A percentile compares a stretch with the other conserved stretches of the same genome.
Conservation (phyloP, 2,113 vertebrate species). For the Siniperca chuatsi region DNA sequence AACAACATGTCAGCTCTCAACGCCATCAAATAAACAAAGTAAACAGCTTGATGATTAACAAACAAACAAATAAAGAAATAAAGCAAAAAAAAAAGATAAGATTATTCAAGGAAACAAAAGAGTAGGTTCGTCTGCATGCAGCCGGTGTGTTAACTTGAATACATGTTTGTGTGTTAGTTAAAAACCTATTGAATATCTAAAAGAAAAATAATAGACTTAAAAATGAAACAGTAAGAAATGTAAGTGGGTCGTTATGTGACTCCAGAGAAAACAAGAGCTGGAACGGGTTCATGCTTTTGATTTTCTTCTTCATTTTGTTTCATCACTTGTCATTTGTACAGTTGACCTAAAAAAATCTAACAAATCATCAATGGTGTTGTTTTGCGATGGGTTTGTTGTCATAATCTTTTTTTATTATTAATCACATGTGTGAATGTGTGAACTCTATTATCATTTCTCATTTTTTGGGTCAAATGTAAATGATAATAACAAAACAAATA, state of each 20-base stretch:
- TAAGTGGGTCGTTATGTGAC: constrained; percentile 78
- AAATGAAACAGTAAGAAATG: constrained; percentile 51
- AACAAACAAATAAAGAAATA: constrained; percentile 48
- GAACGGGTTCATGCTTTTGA: constrained; percentile 49
- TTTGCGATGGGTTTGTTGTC: constrained; percentile 64
- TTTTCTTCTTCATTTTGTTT: constrained; percentile 38
- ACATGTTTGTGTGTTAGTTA: constrained; percentile 34
- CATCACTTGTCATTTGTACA: constrained; percentile 73
- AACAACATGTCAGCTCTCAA: constrained; percentile 65
- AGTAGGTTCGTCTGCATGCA: neutral
- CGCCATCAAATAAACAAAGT: constrained; percentile 65
- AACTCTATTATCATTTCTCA: constrained; percentile 43
- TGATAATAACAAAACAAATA: constrained; percentile 66
- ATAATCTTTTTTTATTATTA: constrained; percentile 69
- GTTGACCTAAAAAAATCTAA: constrained; percentile 73
- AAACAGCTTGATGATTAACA: constrained; percentile 66
- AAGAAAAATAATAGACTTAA: constrained; percentile 65
- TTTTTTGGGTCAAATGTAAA: constrained; percentile 76
- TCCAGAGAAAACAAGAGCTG: constrained; percentile 68
- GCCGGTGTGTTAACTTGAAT: constrained; percentile 27
- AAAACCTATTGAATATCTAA: constrained; percentile 54
- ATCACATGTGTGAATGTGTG: constrained; percentile 45
- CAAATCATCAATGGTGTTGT: constrained; percentile 65
- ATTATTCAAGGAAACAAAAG: neutral
- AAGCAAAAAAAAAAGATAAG: constrained; percentile 11